Evolutionary conservation across 2,113 vertebrate species (phyloP).

Genomic region (Notarius lentiginosus): DNA sequence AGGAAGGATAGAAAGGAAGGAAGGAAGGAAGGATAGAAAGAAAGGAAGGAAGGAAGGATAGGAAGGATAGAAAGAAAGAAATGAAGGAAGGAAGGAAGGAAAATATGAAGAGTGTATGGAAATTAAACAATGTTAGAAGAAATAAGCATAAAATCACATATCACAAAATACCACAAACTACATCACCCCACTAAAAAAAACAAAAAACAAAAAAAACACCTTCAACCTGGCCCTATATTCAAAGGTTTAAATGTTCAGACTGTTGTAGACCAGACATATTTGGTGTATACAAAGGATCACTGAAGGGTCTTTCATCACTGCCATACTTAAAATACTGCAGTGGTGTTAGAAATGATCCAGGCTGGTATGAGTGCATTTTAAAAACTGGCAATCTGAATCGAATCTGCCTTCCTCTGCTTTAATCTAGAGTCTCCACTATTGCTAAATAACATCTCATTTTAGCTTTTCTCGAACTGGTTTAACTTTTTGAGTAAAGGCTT

Average conservation of each 20-base stretch:
- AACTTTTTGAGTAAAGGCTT: background rate
- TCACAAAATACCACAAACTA: background rate
- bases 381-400: constrained; percentile 24
- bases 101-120: background rate
- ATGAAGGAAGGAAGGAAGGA: background rate
- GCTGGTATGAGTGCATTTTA: background rate
- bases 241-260: background rate
- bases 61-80: too few species aligned
- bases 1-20: too few species aligned
- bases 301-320: constrained; percentile 13
- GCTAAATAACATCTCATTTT: constrained; percentile 7
- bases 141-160: background rate
- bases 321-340: background rate
- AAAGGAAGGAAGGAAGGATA: too few species aligned
- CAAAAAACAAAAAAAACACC: background rate
- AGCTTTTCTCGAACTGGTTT: background rate
- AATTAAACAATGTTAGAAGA: background rate
- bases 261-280: background rate
- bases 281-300: background rate
- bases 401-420: constrained; percentile 13
- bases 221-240: background rate
- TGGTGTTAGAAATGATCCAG: constrained; percentile 22
- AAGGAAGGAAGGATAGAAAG: too few species aligned
- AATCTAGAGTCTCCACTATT: constrained; percentile 2
- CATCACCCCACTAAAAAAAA: background rate